These are phyloP conservation scores for Xestia xanthographa DNA, from an alignment of 2,888 invertebrate species.

Conservation along the genomic window DNA sequence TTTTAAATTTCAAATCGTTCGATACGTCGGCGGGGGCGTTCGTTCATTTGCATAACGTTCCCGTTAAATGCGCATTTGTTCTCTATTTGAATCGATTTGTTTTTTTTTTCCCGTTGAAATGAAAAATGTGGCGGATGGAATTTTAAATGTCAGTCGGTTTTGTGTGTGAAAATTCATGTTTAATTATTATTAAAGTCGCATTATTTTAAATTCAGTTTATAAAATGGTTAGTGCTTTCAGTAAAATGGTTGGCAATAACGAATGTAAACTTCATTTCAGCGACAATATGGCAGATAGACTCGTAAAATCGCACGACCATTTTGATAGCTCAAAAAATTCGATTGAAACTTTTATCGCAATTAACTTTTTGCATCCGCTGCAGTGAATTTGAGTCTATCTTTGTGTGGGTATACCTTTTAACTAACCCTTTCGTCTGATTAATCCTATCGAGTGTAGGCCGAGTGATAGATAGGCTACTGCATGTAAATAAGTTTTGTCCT, in stretches of 20 bases:
- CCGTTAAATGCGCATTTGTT: slow-evolving; percentile 64
- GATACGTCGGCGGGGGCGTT: slow-evolving; percentile 59
- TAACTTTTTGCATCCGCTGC: slow-evolving; percentile 26
- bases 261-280: slow-evolving; percentile 13
- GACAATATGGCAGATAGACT: neutral
- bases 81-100: slow-evolving; percentile 55
- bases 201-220: slow-evolving; percentile 19
- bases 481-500: slow-evolving; percentile 18
- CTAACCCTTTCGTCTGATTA: slow-evolving; percentile 20
- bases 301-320: slow-evolving; percentile 7
- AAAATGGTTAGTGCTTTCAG: slow-evolving; percentile 11
- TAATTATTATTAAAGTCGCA: slow-evolving; percentile 39
- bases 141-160: slow-evolving; percentile 38
- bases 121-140: slow-evolving; percentile 39
- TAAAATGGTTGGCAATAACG: neutral
- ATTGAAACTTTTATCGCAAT: slow-evolving; percentile 30
- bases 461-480: slow-evolving; percentile 26
- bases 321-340: slow-evolving; percentile 2
- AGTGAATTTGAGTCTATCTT: slow-evolving; percentile 27
- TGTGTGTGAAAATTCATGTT: slow-evolving; percentile 15
- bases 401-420: slow-evolving; percentile 16
- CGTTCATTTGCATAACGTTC: slow-evolving; percentile 61
- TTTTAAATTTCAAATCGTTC: slow-evolving; percentile 71
- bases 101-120: slow-evolving; percentile 35
- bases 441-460: slow-evolving; percentile 19